Conservation (phyloP, 2,888 invertebrate genomes). For the Carcina quercana region DNA sequence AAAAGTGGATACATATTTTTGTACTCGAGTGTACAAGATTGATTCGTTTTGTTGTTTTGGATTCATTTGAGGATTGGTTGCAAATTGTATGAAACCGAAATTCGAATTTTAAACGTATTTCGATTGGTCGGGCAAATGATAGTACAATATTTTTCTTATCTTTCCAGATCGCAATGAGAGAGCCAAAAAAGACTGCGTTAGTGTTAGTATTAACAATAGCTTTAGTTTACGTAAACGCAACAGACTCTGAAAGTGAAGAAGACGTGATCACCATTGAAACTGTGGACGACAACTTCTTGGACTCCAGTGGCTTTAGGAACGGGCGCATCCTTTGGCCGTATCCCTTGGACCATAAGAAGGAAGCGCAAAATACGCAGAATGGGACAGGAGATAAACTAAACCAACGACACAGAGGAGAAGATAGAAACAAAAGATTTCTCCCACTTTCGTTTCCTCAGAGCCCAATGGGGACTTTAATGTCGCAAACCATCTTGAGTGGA, state of each 20-base stretch:
- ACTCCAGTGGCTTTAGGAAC: constrained; percentile 21
- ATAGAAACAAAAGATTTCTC: constrained; percentile 33
- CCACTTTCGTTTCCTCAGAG: constrained; percentile 48
- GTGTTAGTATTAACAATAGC: constrained; percentile 20
- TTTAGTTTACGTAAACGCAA: constrained; percentile 21
- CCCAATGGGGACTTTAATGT: constrained; percentile 53
- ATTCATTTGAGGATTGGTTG: too few species aligned
- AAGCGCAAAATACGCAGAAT: constrained; percentile 8
- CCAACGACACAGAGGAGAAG: constrained; percentile 15
- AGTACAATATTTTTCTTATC: too few species aligned
- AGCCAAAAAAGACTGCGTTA: constrained; percentile 20
- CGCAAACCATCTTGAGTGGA: constrained; percentile 40
- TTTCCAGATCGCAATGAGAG: constrained; percentile 37
- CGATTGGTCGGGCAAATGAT: too few species aligned
- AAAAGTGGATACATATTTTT: too few species aligned
- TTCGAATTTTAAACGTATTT: too few species aligned
- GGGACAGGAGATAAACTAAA: constrained; percentile 4
- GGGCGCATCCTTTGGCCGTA: constrained; percentile 48
- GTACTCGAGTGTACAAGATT: too few species aligned
- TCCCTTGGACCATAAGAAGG: constrained; percentile 22
- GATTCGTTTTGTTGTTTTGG: too few species aligned
- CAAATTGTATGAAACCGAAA: too few species aligned
- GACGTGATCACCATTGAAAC: constrained; percentile 33
- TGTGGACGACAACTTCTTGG: constrained; percentile 19
- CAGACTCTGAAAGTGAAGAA: constrained; percentile 27